Evolutionary conservation across 2,888 invertebrate species (phyloP).

Genomic region (Epinotia brunnichana): DNA sequence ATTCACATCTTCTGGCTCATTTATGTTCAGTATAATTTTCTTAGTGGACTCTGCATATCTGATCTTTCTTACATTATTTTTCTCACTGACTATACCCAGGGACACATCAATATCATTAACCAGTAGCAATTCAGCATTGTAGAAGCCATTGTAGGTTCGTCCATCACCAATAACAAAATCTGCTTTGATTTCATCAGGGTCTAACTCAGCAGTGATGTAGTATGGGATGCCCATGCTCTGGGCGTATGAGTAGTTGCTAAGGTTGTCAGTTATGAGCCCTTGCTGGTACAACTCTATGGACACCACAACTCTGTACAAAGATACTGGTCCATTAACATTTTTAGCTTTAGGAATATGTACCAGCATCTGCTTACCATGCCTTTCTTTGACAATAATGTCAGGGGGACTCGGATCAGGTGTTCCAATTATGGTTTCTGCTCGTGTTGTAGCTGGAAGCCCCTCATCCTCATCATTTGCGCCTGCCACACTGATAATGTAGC

Average conservation of each 20-base stretch:
- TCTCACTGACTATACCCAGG: constrained; percentile 88
- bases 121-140: constrained; percentile 88
- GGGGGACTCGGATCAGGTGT: constrained; percentile 88
- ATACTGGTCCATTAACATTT: constrained; percentile 91
- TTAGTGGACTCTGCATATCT: constrained; percentile 85
- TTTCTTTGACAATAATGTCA: constrained; percentile 86
- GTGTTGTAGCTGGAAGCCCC: constrained; percentile 83
- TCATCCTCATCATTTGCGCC: constrained; percentile 85
- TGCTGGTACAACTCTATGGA: constrained; percentile 86
- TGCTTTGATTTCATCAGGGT: constrained; percentile 85
- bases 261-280: constrained; percentile 84
- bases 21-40: constrained; percentile 80
- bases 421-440: constrained; percentile 88
- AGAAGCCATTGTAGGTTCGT: constrained; percentile 88
- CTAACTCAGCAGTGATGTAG: constrained; percentile 92
- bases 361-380: constrained; percentile 85
- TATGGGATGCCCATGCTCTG: constrained; percentile 87
- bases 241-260: constrained; percentile 87
- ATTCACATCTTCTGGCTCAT: constrained; percentile 77
- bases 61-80: constrained; percentile 86
- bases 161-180: constrained; percentile 91
- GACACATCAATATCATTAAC: constrained; percentile 87
- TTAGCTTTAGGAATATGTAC: constrained; percentile 87
- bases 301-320: constrained; percentile 89
- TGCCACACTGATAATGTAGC: constrained; percentile 88